Base-by-base conservation (phyloP, 2,113 vertebrate genomes). In the Scopus umbretta region DNA sequence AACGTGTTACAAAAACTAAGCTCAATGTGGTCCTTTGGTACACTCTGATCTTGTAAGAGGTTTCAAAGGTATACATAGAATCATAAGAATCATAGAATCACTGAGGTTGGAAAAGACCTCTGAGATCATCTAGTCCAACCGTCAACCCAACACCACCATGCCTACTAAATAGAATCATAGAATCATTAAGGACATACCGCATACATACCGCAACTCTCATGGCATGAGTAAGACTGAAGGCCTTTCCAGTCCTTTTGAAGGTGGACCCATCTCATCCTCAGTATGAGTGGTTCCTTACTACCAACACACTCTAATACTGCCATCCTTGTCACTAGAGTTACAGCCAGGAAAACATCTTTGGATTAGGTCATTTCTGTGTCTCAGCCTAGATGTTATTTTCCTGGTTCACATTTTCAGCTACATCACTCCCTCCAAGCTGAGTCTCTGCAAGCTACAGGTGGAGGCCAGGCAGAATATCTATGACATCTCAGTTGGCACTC, bases 201-300 rank as follows among this genome's bases (percentile, higher is more conserved):
- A n/a, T n/a, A n/a, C 18, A 36, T 14, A 43, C 26, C 7, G 22
- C 0, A 0, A 13, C 25, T 74, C 17, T 29, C n/a, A 15, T 7
- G 42, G 27, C 21, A 49, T 26, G 27, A 45, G 32, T 12, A 23
- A 75, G 27, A 9, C 43, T 84, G 67, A 47, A 90, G 27, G n/a
- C 45, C 12, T 8, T 65, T 63, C 62, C 30, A n/a, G 7, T 23
- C 13, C 47, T 84, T 86, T 9, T 27, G 22, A 61, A 65, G 32
- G 21, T 42, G 19, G 8, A 38, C 7, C 16, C 18, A 62, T 50
- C 9, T 55, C 40, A 52, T 42, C 34, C 9, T 81, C 55, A n/a
- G 2, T 21, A 16, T 9, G 11, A 74, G 11, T 26, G 17, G 5
- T 32, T 71, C 23, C 32, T 63, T 63, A 38, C 27, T 42, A 21